These are phyloP conservation scores for Pseudorectes ferrugineus DNA, from an alignment of 2,113 vertebrate genomes.

Conservation along the genomic window DNA sequence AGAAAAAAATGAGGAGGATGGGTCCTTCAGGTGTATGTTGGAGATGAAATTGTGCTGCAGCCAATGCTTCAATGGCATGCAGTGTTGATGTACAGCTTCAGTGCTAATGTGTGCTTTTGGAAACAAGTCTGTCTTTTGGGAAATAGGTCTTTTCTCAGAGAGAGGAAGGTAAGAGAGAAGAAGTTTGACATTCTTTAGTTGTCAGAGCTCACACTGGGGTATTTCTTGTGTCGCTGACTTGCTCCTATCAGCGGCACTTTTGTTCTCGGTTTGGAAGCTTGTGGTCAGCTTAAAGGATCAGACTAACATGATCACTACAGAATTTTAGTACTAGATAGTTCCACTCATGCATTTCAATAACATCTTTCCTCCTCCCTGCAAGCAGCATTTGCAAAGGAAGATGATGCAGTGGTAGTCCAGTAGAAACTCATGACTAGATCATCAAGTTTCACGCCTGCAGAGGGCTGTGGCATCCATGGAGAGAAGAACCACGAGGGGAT, in stretches of 20 bases:
- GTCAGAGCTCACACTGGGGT: neutral
- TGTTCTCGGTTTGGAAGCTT: neutral
- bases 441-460: neutral
- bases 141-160: neutral
- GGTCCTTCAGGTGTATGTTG: neutral
- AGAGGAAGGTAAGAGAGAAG: neutral
- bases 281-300: neutral
- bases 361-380: neutral
- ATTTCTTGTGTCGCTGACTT: neutral
- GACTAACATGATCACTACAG: neutral
- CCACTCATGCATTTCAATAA: neutral
- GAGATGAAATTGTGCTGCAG: neutral
- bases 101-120: neutral
- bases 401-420: accelerated
- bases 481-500: neutral
- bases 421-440: neutral
- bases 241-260: neutral
- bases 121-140: neutral
- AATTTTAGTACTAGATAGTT: neutral
- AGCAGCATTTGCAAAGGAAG: neutral
- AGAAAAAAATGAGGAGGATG: neutral
- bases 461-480: neutral
- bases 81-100: neutral
- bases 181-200: neutral
- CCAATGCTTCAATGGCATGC: neutral